Conservation (phyloP, 2,888 invertebrate genomes). For the Eurytoma californica region DNA sequence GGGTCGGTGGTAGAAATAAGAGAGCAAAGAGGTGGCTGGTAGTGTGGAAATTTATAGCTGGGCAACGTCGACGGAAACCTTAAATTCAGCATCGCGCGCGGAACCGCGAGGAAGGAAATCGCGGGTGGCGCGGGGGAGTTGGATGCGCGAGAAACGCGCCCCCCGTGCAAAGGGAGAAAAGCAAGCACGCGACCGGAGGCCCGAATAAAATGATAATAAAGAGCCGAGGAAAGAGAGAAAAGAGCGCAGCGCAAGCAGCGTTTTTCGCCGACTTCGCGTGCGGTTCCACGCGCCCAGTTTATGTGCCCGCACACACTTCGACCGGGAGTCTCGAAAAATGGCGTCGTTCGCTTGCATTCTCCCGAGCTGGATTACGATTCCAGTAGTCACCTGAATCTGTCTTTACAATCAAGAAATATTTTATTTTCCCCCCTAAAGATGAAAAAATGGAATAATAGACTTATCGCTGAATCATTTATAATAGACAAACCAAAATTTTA, state of each 20-base stretch:
- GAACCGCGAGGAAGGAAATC: conserved; percentile 29
- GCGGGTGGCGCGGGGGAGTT: conserved; percentile 19
- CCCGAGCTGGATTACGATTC: neutral
- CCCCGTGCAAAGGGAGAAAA: conserved; percentile 9
- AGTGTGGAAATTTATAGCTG: conserved; percentile 59
- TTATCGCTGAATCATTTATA: no score
- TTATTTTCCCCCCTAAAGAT: neutral
- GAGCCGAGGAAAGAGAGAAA: conserved; percentile 56
- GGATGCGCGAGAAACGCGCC: neutral
- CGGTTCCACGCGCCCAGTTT: neutral
- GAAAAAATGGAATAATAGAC: no score
- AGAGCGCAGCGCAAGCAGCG: neutral
- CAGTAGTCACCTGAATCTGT: neutral
- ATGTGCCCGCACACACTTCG: conserved; percentile 31
- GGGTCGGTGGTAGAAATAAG: neutral
- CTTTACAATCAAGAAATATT: neutral
- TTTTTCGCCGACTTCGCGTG: conserved; percentile 64
- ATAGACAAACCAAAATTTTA: no score
- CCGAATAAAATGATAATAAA: conserved; percentile 74
- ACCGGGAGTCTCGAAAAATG: conserved; percentile 14
- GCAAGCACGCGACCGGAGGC: conserved; percentile 14
- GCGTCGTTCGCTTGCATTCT: neutral
- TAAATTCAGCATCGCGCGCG: conserved; percentile 70
- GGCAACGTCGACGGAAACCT: conserved; percentile 70
- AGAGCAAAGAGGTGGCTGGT: neutral